phyloP scores from a whole-genome alignment of 2,888 invertebrate genomes.

The Dasysyrphus tricinctus region DNA sequence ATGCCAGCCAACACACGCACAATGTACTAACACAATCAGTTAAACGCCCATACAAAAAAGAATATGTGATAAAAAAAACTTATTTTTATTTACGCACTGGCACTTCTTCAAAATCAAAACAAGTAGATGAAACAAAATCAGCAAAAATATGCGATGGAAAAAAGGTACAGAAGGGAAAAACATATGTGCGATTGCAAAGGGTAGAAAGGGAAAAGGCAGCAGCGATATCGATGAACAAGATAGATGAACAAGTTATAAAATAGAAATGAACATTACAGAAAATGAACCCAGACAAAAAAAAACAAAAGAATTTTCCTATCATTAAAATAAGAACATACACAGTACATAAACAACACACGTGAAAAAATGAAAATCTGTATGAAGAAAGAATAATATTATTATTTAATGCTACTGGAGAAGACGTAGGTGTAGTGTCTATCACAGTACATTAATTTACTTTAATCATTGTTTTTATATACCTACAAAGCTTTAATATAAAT shows the following conservation, averaged over 20 bases:
- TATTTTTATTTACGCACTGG: conserved; percentile 63
- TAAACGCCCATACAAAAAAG: conserved; percentile 12
- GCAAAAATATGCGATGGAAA: conserved; percentile 30
- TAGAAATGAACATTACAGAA: conserved; percentile 26
- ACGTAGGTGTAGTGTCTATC: no score
- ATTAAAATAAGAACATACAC: not conserved
- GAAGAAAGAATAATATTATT: not conserved
- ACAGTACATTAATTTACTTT: no score
- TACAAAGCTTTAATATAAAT: no score
- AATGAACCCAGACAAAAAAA: conserved; percentile 10
- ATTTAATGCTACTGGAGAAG: not conserved
- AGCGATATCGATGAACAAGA: conserved; percentile 11
- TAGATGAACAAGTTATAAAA: conserved; percentile 29
- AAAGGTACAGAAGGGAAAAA: conserved; percentile 33
- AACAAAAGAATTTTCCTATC: conserved; percentile 25
- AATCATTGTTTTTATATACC: no score
- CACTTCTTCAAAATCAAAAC: conserved; percentile 61
- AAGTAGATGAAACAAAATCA: conserved; percentile 42
- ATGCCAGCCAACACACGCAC: conserved; percentile 19
- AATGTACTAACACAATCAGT: not conserved
- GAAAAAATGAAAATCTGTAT: not conserved
- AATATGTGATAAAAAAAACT: conserved; percentile 6
- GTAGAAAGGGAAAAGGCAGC: not conserved
- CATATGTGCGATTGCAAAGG: conserved; percentile 39
- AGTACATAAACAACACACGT: conserved; percentile 6